Evolutionary conservation across 2,888 invertebrate species (phyloP), one percentile per base, ranked within the genome.

Genomic region (Ethmia dodecea): DNA sequence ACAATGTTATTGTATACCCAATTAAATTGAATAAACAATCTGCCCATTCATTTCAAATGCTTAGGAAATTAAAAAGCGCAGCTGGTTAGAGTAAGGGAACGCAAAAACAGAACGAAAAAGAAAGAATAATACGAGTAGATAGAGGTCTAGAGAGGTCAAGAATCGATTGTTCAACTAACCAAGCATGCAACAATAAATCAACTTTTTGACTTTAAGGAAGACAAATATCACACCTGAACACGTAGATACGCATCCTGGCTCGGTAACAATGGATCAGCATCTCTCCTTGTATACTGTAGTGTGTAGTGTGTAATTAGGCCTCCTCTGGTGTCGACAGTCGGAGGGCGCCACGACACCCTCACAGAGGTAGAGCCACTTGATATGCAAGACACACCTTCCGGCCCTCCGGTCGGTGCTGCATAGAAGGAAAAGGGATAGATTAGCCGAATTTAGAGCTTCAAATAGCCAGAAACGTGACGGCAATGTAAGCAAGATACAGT

Each of bases 351-450:
- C 27, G 92, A 91, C 49, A 94, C 89, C 60, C 93, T 90, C 36
- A 95, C 86, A 46, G 92, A 93, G 42, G 93, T 92, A 11, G 94
- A 91, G 16, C 93, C 91, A 42, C 92, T 87, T 28, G 94, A 89
- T 32, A 90, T 86, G 64, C 95, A 95, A 41, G 88, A 86, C 34
- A 94, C 88, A 53, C 90, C 89, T 59, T 91, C 90, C 3, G 94
- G 94, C 28, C 93, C 88, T 4, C 91, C 92, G 51, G 92, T 92
- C 3, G 94, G 94, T 39, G 93, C 93, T 93, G 65, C 26, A 52
- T 15, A 12, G 11, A 11, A 11, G n/a, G 4, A 26, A 26, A 18
- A 18, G 18, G 42, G 28, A 43, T 22, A 22, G 22, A 8, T 22
- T 8, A 22, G n/a, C n/a, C n/a, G n/a, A n/a, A n/a, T n/a, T n/a